Evolutionary conservation across 1,140 invertebrate species (phyloP).

Genomic region (Acromyrmex echinatior): DNA sequence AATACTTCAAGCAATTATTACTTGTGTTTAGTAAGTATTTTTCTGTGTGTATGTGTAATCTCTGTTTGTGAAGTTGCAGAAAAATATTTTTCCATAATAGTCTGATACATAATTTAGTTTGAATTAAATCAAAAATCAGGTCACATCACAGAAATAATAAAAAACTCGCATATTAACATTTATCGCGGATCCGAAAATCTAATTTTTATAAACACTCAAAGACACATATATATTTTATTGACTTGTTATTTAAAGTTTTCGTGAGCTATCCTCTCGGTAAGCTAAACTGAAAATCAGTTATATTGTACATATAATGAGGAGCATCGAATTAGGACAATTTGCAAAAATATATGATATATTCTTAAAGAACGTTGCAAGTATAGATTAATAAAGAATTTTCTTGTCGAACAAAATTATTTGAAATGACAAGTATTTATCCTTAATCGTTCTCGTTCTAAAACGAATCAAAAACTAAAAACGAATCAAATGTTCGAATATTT

Average conservation of each 20-base stretch:
- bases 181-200: neutral
- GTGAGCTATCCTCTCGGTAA: neutral
- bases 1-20: no score
- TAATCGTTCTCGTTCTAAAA: neutral
- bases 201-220: neutral
- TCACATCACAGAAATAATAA: neutral
- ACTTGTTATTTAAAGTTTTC: neutral
- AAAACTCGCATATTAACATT: slow-evolving; percentile 25
- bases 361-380: neutral
- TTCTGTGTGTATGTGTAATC: neutral
- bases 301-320: neutral
- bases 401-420: no score
- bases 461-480: neutral
- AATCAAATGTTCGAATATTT: neutral
- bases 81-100: neutral
- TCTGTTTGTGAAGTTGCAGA: neutral
- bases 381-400: neutral
- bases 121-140: slow-evolving; percentile 48
- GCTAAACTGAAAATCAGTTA: neutral
- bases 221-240: neutral
- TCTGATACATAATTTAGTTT: slow-evolving; percentile 26
- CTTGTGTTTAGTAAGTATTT: no score
- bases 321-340: neutral
- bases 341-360: neutral
- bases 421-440: no score